Evolutionary conservation across 2,797 vertebrate genomes (phyloP).

Genomic region (Thaleichthys pacificus): DNA sequence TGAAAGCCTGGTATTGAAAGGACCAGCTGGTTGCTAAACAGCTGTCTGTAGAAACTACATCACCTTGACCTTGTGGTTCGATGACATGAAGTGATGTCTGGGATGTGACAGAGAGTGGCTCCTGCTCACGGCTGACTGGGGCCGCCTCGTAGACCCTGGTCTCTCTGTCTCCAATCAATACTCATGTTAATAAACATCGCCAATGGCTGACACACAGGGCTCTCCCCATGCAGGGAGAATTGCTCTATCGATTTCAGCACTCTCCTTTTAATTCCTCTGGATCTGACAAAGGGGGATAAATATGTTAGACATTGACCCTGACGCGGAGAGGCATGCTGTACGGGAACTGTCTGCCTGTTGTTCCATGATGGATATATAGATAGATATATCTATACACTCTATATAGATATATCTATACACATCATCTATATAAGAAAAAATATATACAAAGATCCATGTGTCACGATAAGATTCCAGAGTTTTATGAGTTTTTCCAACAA

Average conservation of each 20-base stretch:
- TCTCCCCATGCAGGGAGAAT: slow-evolving; percentile 62
- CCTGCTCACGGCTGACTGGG: slow-evolving; percentile 46
- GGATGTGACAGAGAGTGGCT: slow-evolving; percentile 61
- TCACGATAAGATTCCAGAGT: too few relatives aligned
- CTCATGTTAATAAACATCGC: slow-evolving; percentile 72
- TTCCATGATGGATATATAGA: background rate
- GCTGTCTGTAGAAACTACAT: too few relatives aligned
- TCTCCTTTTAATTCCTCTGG: slow-evolving; percentile 70
- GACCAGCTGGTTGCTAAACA: too few relatives aligned
- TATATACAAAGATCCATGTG: too few relatives aligned
- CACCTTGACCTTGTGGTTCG: background rate
- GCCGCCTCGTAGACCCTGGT: slow-evolving; percentile 51
- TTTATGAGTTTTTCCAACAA: too few relatives aligned
- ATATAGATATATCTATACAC: too few relatives aligned
- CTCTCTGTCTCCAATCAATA: slow-evolving; percentile 70
- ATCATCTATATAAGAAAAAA: too few relatives aligned
- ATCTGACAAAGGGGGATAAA: slow-evolving; percentile 65
- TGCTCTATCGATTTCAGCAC: slow-evolving; percentile 65
- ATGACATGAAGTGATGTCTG: slow-evolving; percentile 6
- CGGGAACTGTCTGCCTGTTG: slow-evolving; percentile 50
- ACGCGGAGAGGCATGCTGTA: slow-evolving; percentile 44
- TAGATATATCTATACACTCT: too few relatives aligned
- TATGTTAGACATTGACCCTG: slow-evolving; percentile 56
- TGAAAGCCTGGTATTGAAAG: too few relatives aligned
- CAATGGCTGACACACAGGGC: slow-evolving; percentile 63